Conservation (phyloP, 2,888 invertebrate genomes). For the Cryptocephalus primarius region DNA sequence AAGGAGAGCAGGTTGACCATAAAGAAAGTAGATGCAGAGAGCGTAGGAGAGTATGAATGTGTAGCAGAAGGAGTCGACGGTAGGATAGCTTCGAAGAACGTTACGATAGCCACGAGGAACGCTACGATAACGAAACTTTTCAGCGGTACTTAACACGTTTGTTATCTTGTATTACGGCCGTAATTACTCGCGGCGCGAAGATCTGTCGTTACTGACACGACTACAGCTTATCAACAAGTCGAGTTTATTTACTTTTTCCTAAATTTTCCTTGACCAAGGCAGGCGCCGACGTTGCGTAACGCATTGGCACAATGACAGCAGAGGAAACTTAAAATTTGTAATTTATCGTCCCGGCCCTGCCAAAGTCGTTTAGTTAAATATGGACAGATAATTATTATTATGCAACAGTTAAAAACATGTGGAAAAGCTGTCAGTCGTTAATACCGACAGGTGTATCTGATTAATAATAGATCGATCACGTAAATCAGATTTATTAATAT, state of each 20-base stretch:
- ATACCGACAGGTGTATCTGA: no score
- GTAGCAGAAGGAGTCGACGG: conserved; percentile 61
- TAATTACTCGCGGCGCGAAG: no score
- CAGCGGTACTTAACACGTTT: conserved; percentile 11
- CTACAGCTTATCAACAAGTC: background rate
- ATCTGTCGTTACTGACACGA: no score
- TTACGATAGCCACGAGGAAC: conserved; percentile 19
- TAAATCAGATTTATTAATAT: no score
- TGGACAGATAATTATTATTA: conserved; percentile 5
- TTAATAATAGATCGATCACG: no score
- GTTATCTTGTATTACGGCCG: no score
- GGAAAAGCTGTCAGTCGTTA: no score
- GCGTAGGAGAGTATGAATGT: conserved; percentile 70
- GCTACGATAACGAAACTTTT: conserved; percentile 33
- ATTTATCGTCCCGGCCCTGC: conserved; percentile 7
- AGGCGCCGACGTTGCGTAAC: conserved; percentile 15
- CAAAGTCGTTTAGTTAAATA: conserved; percentile 12
- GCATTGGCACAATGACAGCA: conserved; percentile 17
- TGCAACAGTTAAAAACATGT: background rate
- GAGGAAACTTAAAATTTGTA: conserved; percentile 3
- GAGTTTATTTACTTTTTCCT: conserved; percentile 1
- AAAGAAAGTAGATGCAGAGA: conserved; percentile 59
- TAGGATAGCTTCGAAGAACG: conserved; percentile 36
- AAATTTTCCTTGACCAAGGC: conserved; percentile 2
- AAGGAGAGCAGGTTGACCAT: conserved; percentile 76